phyloP scores from a whole-genome alignment of 2,888 invertebrate species.

The Polydrusus cervinus region DNA sequence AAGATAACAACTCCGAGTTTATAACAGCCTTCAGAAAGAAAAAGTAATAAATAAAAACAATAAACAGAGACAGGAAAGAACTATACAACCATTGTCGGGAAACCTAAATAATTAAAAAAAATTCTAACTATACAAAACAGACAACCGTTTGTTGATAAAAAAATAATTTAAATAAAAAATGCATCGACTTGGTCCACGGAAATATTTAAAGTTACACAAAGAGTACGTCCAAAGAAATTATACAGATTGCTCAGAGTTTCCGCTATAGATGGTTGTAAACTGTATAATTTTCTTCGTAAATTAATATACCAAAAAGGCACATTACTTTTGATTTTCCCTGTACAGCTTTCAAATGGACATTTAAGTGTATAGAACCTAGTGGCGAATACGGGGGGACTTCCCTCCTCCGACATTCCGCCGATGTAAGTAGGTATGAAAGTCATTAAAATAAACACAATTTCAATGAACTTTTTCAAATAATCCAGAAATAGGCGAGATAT shows the following conservation, averaged over 20 bases:
- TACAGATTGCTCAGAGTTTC: neutral
- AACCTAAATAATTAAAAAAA: conserved; percentile 17
- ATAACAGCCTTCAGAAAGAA: conserved; percentile 42
- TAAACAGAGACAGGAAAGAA: conserved; percentile 21
- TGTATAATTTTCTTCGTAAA: too few relatives aligned
- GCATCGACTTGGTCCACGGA: conserved; percentile 4
- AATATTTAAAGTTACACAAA: neutral
- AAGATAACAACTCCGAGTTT: conserved; percentile 38
- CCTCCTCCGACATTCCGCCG: too few relatives aligned
- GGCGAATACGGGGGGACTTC: too few relatives aligned
- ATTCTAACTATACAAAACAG: conserved; percentile 22
- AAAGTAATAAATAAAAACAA: conserved; percentile 36
- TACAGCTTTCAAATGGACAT: too few relatives aligned
- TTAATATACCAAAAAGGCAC: too few relatives aligned
- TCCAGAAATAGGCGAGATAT: too few relatives aligned
- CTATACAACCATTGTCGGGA: conserved; percentile 25
- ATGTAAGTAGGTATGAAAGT: too few relatives aligned
- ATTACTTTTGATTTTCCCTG: too few relatives aligned
- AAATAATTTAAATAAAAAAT: conserved; percentile 12
- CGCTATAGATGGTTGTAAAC: too few relatives aligned
- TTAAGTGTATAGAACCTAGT: too few relatives aligned
- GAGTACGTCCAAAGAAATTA: neutral
- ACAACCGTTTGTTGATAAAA: neutral
- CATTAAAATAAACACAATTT: too few relatives aligned
- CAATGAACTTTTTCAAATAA: too few relatives aligned